Evolutionary conservation across 53 echinoderm and acorn worm genomes (phyloP), one percentile per base, ranked within the genome.

Genomic region (Stichopus horrens): DNA sequence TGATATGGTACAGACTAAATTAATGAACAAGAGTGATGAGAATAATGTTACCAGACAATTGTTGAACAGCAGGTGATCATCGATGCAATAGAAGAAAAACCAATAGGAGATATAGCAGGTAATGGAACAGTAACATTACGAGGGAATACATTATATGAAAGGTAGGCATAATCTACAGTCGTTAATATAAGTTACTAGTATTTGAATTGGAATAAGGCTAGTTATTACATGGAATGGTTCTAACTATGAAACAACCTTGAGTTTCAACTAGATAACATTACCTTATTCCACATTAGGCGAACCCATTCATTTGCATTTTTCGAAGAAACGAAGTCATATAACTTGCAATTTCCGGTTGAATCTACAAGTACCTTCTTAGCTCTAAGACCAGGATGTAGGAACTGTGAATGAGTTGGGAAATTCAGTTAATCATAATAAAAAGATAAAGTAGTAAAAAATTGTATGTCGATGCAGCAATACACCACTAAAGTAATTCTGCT

Each of bases 271-370:
- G 16, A 7, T 63, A 63, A 6, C 51, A 9, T 37, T 37, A 77
- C 77, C 77, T 77, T 10, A 53, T 52, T 53, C 77, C 77, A 77
- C 4, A 77, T 51, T 77, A 77, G 16, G 3, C 16, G 5, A 14
- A 37, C 5, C 10, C 51, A 52, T 4, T 77, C 77, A 22, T 77
- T 77, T 13, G 77, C 77, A 37, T 77, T 77, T 52, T 23, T 37
- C 9, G 16, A 22, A 16, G 77, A 77, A 21, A 77, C 77, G 51
- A 77, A 52, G 53, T 77, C 77, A 37, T 77, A 77, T 11, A 77
- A 53, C 53, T 77, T 77, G 77, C 77, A 77, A 16, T 37, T 9
- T 6, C 77, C 77, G 16, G 77, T 9, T 23, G 53, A 21, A 77
- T 77, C 77, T 1, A 77, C 2, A 7, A 77, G 16, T 9, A 77